phyloP scores from a whole-genome alignment of 2,888 invertebrate genomes.

The Netelia fuscicornis region DNA sequence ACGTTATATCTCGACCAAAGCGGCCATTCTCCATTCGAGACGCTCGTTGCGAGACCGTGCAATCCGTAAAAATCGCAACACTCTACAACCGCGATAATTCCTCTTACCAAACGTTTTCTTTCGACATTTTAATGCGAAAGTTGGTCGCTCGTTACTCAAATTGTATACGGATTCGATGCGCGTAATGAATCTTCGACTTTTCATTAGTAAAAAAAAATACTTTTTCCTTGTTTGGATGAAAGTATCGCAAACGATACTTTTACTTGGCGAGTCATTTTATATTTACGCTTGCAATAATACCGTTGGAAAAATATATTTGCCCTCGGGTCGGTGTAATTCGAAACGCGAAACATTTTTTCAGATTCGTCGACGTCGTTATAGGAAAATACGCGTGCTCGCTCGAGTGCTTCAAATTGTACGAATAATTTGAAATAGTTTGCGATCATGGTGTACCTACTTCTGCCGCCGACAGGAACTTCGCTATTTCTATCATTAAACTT shows the following conservation, averaged over 20 bases:
- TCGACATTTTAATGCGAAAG: neutral
- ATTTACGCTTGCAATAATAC: too few relatives aligned
- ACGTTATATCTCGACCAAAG: neutral
- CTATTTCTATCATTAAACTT: neutral
- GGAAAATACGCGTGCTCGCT: neutral
- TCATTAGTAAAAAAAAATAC: neutral
- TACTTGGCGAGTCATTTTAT: too few relatives aligned
- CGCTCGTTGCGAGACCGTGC: neutral
- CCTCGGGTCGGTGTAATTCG: too few relatives aligned
- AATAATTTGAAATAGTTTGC: neutral
- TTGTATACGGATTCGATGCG: neutral
- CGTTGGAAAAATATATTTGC: too few relatives aligned
- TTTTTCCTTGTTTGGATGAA: neutral
- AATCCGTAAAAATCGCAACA: neutral
- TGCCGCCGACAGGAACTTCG: neutral
- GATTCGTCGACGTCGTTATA: too few relatives aligned
- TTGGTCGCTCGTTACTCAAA: slow-evolving; percentile 32
- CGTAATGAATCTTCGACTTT: neutral
- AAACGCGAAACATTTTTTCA: too few relatives aligned
- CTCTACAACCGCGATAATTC: neutral
- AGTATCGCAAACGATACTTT: too few relatives aligned
- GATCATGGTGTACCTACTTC: neutral
- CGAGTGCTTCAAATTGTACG: neutral
- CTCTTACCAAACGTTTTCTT: neutral
- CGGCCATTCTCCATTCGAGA: slow-evolving; percentile 14